Base-by-base conservation (phyloP, 35 echinoderm and acorn worm species). In the Anneissia japonica region DNA sequence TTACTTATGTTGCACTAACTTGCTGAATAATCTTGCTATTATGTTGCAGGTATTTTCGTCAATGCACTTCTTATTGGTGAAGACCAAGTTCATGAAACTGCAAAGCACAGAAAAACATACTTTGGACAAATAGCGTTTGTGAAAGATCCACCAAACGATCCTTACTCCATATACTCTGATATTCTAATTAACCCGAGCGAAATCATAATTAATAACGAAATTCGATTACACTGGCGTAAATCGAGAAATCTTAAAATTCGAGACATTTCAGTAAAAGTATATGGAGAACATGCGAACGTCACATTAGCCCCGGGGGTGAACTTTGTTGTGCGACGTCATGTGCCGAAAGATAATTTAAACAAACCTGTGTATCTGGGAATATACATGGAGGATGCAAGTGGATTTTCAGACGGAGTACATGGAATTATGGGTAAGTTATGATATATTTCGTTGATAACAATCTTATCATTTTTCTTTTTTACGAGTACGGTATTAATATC, bases 341-440 rank as follows among this genome's bases (percentile, higher is more conserved):
- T 87, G 56, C 40, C 85, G 0, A 80, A 46, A 28, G 87, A 87
- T 2, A 74, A 86, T 74, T 45, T 32, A 36, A 19, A 35, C 0
- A 86, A 83, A 46, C 87, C 90, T 19, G 80, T 86, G 45, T 92
- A 89, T 34, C 80, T 97, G 13, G 91, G 87, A 4, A 93, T 97
- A 46, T 90, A 89, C 45, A 34, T 97, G 73, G 86, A 93, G 23
- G 87, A 97, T 75, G 39, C 74, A 17, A 78, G 76, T 34, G 94
- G 94, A 13, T 74, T 97, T 26, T 92, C 94, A 1, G 88, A 92
- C 77, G 87, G 87, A 75, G 87, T 88, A 33, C 90, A 97, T 64
- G 94, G 94, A 34, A 40, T 97, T 33, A 87, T 97, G 33, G 94
- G 94, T 97, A 84, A 76, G 83, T 4, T n/a, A n/a, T n/a, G n/a